Conservation (phyloP, 2,113 vertebrate genomes). For the Salvelinus namaycush region DNA sequence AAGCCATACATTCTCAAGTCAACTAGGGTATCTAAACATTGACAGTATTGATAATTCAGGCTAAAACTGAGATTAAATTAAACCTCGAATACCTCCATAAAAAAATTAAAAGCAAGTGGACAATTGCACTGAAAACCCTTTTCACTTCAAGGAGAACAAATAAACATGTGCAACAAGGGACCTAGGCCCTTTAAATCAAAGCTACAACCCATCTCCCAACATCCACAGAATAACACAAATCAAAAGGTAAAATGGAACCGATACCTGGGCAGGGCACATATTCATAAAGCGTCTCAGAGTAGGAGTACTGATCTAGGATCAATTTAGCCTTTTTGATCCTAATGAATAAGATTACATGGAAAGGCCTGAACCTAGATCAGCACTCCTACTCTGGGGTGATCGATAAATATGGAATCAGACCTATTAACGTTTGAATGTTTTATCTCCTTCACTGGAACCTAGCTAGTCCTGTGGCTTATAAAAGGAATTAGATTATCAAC, state of each 20-base stretch:
- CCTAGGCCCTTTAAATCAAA: background rate
- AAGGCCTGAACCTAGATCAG: background rate
- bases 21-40: constrained; percentile 18
- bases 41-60: constrained; percentile 8
- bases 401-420: no score
- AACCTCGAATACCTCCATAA: constrained; percentile 8
- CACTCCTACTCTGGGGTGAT: no score
- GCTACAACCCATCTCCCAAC: background rate
- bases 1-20: constrained; percentile 46
- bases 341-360: no score
- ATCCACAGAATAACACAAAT: constrained; percentile 3
- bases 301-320: no score
- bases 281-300: background rate
- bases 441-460: background rate
- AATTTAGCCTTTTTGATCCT: background rate
- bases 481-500: background rate
- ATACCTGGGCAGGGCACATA: background rate
- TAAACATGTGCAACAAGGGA: constrained; percentile 4
- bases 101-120: background rate
- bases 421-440: background rate
- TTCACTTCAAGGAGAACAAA: constrained; percentile 3
- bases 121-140: constrained; percentile 2
- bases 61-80: constrained; percentile 7
- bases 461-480: background rate
- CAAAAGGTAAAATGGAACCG: background rate